These are phyloP conservation scores for Lepidurus packardi DNA, from an alignment of 1,140 invertebrate genomes.

Conservation along the genomic window DNA sequence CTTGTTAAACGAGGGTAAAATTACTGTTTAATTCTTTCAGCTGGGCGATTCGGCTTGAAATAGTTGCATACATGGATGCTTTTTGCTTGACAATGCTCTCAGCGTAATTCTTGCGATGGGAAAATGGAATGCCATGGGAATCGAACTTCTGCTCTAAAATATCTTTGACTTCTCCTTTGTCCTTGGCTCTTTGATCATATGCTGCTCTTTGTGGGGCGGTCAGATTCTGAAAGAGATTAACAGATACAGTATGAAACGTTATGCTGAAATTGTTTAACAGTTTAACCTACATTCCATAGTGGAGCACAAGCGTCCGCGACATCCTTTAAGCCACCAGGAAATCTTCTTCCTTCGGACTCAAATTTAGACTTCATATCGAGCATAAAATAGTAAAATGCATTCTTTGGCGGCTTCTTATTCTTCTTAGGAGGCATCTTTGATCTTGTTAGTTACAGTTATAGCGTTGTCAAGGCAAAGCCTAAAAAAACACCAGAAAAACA, in stretches of 20 bases:
- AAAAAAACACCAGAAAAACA: too few relatives aligned
- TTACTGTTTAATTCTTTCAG: neutral
- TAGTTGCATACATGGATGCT: slow-evolving; percentile 25
- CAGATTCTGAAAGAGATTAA: slow-evolving; percentile 35
- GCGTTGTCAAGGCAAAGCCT: too few relatives aligned
- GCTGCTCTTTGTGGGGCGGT: slow-evolving; percentile 32
- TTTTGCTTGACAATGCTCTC: slow-evolving; percentile 22
- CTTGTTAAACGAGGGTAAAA: neutral
- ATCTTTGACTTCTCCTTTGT: neutral
- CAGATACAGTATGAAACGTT: slow-evolving; percentile 18
- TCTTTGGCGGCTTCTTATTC: slow-evolving; percentile 36
- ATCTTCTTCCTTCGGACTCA: slow-evolving; percentile 35
- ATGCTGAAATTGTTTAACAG: neutral
- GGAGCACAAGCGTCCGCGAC: slow-evolving; percentile 30
- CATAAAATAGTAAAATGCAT: slow-evolving; percentile 38
- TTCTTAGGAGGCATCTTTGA: slow-evolving; percentile 34
- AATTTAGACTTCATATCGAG: slow-evolving; percentile 34
- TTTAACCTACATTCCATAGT: slow-evolving; percentile 37
- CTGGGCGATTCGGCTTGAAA: slow-evolving; percentile 13
- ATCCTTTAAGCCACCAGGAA: slow-evolving; percentile 36
- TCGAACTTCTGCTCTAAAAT: slow-evolving; percentile 22
- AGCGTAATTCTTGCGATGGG: slow-evolving; percentile 11
- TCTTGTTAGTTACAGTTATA: too few relatives aligned
- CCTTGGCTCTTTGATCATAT: slow-evolving; percentile 37
- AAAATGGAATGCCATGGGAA: slow-evolving; percentile 26